A percentile compares a stretch with the other conserved stretches of the same genome.
Conservation (phyloP, 2,888 invertebrate species). For the Cryptocephalus primarius region DNA sequence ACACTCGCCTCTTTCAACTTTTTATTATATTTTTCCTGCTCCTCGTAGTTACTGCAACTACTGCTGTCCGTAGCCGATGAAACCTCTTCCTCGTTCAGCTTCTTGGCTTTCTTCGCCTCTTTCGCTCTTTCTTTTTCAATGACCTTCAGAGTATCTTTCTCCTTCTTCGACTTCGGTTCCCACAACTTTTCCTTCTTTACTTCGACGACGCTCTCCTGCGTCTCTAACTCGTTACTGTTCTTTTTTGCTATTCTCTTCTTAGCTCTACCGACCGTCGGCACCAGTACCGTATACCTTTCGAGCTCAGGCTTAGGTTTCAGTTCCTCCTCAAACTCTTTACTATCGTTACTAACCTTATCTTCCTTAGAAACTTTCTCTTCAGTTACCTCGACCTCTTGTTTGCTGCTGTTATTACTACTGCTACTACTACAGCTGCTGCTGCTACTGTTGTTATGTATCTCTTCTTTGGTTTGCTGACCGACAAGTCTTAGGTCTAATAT, state of each 20-base stretch:
- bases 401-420: slow-evolving; percentile 33
- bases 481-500: slow-evolving; percentile 50
- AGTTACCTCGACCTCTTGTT: not conserved
- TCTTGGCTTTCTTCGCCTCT: slow-evolving; percentile 25
- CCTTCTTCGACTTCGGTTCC: slow-evolving; percentile 7
- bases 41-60: slow-evolving; percentile 39
- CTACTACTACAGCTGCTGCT: slow-evolving; percentile 1
- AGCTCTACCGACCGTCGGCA: slow-evolving; percentile 30
- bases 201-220: too few species aligned
- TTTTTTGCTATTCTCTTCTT: slow-evolving; percentile 30
- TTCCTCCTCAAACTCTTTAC: slow-evolving; percentile 7
- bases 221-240: slow-evolving; percentile 18
- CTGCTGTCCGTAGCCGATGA: slow-evolving; percentile 57
- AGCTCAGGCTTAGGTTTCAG: slow-evolving; percentile 19
- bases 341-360: too few species aligned
- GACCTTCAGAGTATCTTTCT: slow-evolving; percentile 3
- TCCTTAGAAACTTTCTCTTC: slow-evolving; percentile 8
- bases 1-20: slow-evolving; percentile 15
- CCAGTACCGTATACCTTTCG: slow-evolving; percentile 26
- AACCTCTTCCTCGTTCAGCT: slow-evolving; percentile 50
- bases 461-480: slow-evolving; percentile 36
- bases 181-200: too few species aligned
- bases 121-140: slow-evolving; percentile 21
- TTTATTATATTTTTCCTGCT: slow-evolving; percentile 22
- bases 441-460: slow-evolving; percentile 30